Conservation (phyloP, 2,888 invertebrate species). For the Drosophila lacicola region DNA sequence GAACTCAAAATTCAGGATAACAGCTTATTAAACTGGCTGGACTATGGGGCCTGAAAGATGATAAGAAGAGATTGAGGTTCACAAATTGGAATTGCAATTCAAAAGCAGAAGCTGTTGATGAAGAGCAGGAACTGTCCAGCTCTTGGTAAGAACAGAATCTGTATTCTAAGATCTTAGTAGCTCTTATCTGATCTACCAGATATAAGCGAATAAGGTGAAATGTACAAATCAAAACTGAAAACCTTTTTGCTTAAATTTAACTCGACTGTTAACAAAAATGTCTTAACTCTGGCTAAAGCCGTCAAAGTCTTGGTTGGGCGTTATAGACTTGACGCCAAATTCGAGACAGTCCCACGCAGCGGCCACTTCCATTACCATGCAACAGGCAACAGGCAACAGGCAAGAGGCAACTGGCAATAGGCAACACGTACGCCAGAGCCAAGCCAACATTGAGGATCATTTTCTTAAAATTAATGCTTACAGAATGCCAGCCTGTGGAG, state of each 20-base stretch:
- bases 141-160: no score
- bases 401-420: slow-evolving; percentile 14
- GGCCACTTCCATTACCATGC: slow-evolving; percentile 6
- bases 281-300: background rate
- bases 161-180: no score
- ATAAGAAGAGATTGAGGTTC: no score
- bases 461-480: slow-evolving; percentile 49
- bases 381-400: slow-evolving; percentile 10
- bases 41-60: no score
- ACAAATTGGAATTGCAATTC: no score
- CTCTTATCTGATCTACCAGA: no score
- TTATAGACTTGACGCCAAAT: slow-evolving; percentile 1
- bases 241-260: background rate
- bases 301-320: background rate
- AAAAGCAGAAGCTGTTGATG: no score
- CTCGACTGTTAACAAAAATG: background rate
- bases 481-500: slow-evolving; percentile 21
- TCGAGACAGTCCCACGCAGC: slow-evolving; percentile 47
- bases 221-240: background rate
- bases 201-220: no score
- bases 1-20: background rate
- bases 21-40: background rate
- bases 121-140: no score
- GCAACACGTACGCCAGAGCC: slow-evolving; percentile 18
- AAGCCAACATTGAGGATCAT: slow-evolving; percentile 41